Conservation (phyloP, 1,140 invertebrate genomes). For the Scaptodrosophila lebanonensis region DNA sequence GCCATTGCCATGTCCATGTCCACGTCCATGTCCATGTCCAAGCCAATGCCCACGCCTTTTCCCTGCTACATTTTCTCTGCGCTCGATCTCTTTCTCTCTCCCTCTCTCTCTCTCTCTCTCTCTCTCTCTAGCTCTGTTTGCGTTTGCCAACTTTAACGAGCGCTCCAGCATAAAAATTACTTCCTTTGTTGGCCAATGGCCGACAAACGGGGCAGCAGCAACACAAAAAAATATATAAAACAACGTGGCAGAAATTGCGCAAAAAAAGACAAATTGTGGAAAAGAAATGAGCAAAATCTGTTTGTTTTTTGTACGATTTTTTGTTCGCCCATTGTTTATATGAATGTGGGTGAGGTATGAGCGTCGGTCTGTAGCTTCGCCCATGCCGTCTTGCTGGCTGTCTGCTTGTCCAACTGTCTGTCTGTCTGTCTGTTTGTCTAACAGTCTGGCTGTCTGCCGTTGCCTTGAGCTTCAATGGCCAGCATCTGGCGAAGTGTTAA, state of each 20-base stretch:
- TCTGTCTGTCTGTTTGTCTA: background rate
- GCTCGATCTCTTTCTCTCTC: conserved; percentile 6
- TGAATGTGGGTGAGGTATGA: conserved; percentile 19
- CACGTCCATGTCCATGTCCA: too few relatives aligned
- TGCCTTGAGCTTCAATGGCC: conserved; percentile 64
- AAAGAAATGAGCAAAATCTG: conserved; percentile 64
- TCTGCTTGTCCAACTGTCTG: conserved; percentile 26
- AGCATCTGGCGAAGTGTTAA: conserved; percentile 62
- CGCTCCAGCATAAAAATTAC: conserved; percentile 60
- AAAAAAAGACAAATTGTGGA: conserved; percentile 70
- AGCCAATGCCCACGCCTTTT: background rate
- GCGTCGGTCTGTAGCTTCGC: conserved; percentile 20
- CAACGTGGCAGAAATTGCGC: conserved; percentile 41
- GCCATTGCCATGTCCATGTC: background rate
- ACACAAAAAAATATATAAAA: conserved; percentile 10
- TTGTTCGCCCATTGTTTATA: conserved; percentile 33
- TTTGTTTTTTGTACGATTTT: conserved; percentile 56
- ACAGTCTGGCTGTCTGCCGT: conserved; percentile 33
- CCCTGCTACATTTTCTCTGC: conserved; percentile 8
- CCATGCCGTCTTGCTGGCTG: too few relatives aligned
- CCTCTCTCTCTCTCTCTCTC: conserved; percentile 9
- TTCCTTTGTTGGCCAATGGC: conserved; percentile 58
- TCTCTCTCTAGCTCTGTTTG: conserved; percentile 21
- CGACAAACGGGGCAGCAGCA: conserved; percentile 30
- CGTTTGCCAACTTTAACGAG: conserved; percentile 60